A percentile compares a stretch with the other conserved stretches of the same genome.
phyloP scores from a whole-genome alignment of 2,797 vertebrate genomes.

The Channa striata region DNA sequence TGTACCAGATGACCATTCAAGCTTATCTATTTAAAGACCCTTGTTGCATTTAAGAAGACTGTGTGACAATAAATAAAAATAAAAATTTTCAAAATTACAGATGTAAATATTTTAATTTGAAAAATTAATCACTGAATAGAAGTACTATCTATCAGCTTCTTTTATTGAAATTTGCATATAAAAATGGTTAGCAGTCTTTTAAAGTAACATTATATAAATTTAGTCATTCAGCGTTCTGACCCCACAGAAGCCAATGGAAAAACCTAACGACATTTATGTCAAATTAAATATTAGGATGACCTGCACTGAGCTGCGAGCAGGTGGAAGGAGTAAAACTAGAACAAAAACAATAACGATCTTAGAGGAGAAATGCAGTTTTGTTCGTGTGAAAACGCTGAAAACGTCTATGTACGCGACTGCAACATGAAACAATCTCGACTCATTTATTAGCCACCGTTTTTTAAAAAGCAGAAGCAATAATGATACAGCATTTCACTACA shows the following conservation, averaged over 20 bases:
- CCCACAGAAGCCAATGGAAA: not conserved
- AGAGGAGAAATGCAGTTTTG: not conserved
- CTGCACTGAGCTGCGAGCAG: not conserved
- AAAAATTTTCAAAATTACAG: too few relatives aligned
- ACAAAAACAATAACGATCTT: not conserved
- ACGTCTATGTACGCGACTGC: not conserved
- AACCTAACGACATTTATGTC: not conserved
- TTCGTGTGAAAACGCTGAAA: not conserved
- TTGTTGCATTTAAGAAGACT: too few relatives aligned
- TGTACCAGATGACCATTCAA: too few relatives aligned
- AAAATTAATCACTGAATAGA: too few relatives aligned
- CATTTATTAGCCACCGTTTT: not conserved
- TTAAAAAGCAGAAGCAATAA: not conserved
- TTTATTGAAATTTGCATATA: too few relatives aligned
- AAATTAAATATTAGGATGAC: not conserved
- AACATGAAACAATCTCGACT: not conserved
- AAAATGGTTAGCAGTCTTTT: too few relatives aligned
- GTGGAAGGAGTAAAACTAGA: conserved; percentile 9
- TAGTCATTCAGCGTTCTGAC: too few relatives aligned
- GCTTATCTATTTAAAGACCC: too few relatives aligned
- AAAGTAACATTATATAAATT: too few relatives aligned
- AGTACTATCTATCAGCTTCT: too few relatives aligned
- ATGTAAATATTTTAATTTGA: too few relatives aligned
- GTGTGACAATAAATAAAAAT: too few relatives aligned
- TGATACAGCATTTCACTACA: conserved; percentile 1